Evolutionary conservation across 2,113 vertebrate species (phyloP).

Genomic region (Dasyurus viverrinus): DNA sequence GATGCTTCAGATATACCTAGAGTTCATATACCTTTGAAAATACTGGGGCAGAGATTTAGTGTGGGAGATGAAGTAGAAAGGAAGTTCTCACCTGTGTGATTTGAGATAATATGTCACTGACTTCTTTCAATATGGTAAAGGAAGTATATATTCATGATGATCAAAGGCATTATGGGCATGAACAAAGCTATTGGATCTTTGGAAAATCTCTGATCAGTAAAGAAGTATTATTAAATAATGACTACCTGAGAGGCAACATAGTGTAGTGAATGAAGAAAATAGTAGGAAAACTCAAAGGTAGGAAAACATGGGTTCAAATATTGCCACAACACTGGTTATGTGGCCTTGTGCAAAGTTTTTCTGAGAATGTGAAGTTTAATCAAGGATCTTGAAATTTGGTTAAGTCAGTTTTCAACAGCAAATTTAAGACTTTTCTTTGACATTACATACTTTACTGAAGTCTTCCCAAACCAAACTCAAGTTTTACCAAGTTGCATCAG

Average conservation of each 20-base stretch:
- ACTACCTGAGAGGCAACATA: neutral
- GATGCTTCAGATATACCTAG: neutral
- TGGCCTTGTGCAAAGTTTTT: neutral
- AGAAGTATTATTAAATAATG: neutral
- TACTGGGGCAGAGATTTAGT: neutral
- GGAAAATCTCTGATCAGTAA: neutral
- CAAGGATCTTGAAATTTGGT: slow-evolving; percentile 18
- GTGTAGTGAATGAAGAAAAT: neutral
- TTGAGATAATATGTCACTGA: neutral
- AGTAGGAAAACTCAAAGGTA: neutral
- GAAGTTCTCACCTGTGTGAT: neutral
- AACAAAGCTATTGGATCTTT: neutral
- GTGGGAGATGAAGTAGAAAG: neutral
- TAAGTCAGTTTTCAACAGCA: slow-evolving; percentile 42
- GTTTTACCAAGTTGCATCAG: slow-evolving; percentile 24
- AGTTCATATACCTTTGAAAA: neutral
- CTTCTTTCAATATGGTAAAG: neutral
- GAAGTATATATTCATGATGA: neutral
- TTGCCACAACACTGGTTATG: neutral
- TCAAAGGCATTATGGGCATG: neutral
- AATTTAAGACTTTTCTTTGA: slow-evolving; percentile 10
- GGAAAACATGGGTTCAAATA: neutral
- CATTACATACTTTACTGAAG: slow-evolving; percentile 27
- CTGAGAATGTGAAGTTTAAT: neutral
- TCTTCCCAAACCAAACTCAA: neutral